Evolutionary conservation across 2,888 invertebrate species (phyloP), one percentile per base, ranked within the genome.

Genomic region (Gari tellinella): DNA sequence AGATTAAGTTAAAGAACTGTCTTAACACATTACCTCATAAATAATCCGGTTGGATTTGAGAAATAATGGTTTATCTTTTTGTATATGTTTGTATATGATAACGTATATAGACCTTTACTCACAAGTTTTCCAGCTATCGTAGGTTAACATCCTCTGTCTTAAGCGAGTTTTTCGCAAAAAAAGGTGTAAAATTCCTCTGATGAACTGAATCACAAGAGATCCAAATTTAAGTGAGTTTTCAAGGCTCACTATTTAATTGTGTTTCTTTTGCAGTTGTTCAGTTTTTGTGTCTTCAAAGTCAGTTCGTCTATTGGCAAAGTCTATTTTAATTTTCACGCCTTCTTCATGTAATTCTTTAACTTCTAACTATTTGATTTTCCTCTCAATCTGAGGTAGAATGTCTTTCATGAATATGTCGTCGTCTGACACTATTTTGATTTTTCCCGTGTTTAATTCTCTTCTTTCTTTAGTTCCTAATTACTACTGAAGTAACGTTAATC

Each of bases 141-240:
- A 25, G 26, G n/a, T 25, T 15, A 25, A 17, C 15, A 52, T 52
- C 31, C 14, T 15, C 17, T 25, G n/a, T 45, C 45, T 15, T 15
- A 5, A 45, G 45, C 7, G 45, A 5, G 7, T 45, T 19, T 45
- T 45, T 45, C 19, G 45, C 45, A n/a, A n/a, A 45, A 45, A 45
- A 45, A 45, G 45, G 45, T 45, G 19, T 8, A 52, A 52, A 15
- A 31, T 52, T 52, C 52, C 52, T 52, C 52, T 52, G 10, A 52
- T 52, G 31, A 52, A 52, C 31, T 52, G 52, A n/a, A 52, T 52
- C 10, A 31, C 52, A 3, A 52, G 52, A 25, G 52, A n/a, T 31
- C 25, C 52, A 25, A 31, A 5, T 31, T 31, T 52, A 2, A 52
- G 26, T 26, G 26, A 25, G 31, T 52, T 52, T 52, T 52, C 31